Conservation (phyloP, 2,797 vertebrate genomes). For the Ceyx erithaca region DNA sequence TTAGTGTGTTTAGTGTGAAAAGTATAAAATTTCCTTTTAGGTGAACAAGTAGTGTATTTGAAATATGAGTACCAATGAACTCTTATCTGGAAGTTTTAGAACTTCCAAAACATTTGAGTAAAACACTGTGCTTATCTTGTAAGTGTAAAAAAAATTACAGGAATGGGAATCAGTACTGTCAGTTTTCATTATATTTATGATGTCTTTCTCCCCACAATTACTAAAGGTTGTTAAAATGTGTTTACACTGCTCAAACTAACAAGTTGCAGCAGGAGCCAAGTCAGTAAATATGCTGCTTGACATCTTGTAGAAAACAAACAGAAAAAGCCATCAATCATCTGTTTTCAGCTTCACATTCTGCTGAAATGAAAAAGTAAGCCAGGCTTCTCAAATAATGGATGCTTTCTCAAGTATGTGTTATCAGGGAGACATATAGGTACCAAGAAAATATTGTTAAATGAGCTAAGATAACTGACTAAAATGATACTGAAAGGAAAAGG, state of each 20-base stretch:
- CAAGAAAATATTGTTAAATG: slow-evolving; percentile 64
- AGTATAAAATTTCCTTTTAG: background rate
- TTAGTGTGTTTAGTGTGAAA: background rate
- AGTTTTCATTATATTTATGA: slow-evolving; percentile 66
- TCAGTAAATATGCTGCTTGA: slow-evolving; percentile 73
- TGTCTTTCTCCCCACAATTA: slow-evolving; percentile 55
- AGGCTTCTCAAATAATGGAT: slow-evolving; percentile 41
- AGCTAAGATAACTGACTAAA: slow-evolving; percentile 63
- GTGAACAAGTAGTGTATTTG: background rate
- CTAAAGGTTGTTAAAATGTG: slow-evolving; percentile 60
- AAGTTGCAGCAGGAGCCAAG: slow-evolving; percentile 57
- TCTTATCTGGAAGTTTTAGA: background rate
- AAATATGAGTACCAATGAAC: background rate
- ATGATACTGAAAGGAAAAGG: slow-evolving; percentile 58
- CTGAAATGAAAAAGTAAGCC: slow-evolving; percentile 41
- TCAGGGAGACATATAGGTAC: slow-evolving; percentile 20
- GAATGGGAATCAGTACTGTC: slow-evolving; percentile 63
- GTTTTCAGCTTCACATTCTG: slow-evolving; percentile 47
- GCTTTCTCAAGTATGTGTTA: slow-evolving; percentile 46
- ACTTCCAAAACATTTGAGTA: background rate
- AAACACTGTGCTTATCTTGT: background rate
- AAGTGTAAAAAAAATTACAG: slow-evolving; percentile 20
- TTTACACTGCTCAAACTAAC: slow-evolving; percentile 69
- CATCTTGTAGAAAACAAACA: slow-evolving; percentile 76
- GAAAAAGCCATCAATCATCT: slow-evolving; percentile 62